Conservation (phyloP, 2,888 invertebrate genomes). For the Melinaea menophilus region DNA sequence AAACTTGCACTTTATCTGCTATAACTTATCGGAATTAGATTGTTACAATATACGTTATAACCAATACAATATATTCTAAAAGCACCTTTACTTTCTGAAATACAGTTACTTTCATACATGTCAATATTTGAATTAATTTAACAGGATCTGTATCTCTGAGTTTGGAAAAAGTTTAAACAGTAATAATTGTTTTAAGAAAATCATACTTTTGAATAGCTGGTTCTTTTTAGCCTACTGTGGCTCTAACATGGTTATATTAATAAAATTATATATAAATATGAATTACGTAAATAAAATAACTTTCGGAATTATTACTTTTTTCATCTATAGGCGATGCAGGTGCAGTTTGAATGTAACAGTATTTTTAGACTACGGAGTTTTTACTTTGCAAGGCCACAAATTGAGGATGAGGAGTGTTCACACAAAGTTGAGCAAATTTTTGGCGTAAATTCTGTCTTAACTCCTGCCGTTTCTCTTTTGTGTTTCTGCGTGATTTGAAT, state of each 20-base stretch:
- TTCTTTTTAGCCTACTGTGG: constrained; percentile 7
- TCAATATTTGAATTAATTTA: constrained; percentile 15
- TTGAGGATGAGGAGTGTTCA: constrained; percentile 62
- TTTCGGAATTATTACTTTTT: background rate
- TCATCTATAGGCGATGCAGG: constrained; percentile 18
- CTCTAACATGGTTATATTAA: constrained; percentile 15
- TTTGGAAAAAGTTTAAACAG: constrained; percentile 1
- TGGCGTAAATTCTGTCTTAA: constrained; percentile 88
- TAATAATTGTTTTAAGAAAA: constrained; percentile 9
- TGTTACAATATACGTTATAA: constrained; percentile 14
- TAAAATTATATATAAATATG: constrained; percentile 4
- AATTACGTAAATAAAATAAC: constrained; percentile 18
- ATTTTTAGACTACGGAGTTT: constrained; percentile 39
- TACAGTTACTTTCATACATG: background rate
- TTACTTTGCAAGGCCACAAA: constrained; percentile 41
- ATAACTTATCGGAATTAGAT: constrained; percentile 28
- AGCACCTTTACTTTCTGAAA: constrained; percentile 39
- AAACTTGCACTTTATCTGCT: constrained; percentile 57
- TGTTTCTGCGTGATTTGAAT: constrained; percentile 89
- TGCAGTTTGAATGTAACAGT: constrained; percentile 42
- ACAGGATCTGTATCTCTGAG: constrained; percentile 17
- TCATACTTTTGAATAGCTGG: background rate
- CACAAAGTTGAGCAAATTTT: constrained; percentile 89
- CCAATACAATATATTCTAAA: constrained; percentile 37
- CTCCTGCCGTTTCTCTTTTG: constrained; percentile 88